phyloP scores from a whole-genome alignment of 2,113 vertebrate genomes.

The Ia io region DNA sequence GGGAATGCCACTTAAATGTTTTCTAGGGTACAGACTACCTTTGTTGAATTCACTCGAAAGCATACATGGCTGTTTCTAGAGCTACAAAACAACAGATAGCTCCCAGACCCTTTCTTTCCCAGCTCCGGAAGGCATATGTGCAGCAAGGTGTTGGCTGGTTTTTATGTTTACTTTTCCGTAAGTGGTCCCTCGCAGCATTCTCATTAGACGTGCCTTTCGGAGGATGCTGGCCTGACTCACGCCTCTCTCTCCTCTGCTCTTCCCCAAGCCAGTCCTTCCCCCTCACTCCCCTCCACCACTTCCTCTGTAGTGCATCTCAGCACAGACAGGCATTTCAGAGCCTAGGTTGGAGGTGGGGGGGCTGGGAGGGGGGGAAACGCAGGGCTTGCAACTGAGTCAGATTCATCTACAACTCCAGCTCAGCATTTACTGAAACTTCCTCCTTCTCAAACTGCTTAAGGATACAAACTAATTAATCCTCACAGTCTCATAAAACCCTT shows the following conservation, averaged over 20 bases:
- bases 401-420: constrained; percentile 34
- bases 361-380: too few species aligned
- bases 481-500: constrained; percentile 39
- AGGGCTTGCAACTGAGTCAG: constrained; percentile 28
- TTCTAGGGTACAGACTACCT: constrained; percentile 71
- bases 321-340: constrained; percentile 25
- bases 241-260: constrained; percentile 6
- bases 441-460: constrained; percentile 56
- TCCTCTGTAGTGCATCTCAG: background rate
- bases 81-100: constrained; percentile 51
- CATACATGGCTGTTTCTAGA: constrained; percentile 50
- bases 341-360: background rate
- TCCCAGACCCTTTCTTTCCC: constrained; percentile 11
- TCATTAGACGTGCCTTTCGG: background rate
- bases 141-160: constrained; percentile 38
- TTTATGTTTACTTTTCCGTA: background rate
- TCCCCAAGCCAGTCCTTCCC: background rate
- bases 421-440: constrained; percentile 42
- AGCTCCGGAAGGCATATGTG: constrained; percentile 26
- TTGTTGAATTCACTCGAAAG: constrained; percentile 64
- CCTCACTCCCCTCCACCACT: background rate
- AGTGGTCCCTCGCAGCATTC: background rate
- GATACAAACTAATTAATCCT: constrained; percentile 59
- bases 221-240: constrained; percentile 38
- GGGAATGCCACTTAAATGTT: background rate